Conservation (phyloP, 2,797 vertebrate genomes). For the Amblyopsis hoosieri region DNA sequence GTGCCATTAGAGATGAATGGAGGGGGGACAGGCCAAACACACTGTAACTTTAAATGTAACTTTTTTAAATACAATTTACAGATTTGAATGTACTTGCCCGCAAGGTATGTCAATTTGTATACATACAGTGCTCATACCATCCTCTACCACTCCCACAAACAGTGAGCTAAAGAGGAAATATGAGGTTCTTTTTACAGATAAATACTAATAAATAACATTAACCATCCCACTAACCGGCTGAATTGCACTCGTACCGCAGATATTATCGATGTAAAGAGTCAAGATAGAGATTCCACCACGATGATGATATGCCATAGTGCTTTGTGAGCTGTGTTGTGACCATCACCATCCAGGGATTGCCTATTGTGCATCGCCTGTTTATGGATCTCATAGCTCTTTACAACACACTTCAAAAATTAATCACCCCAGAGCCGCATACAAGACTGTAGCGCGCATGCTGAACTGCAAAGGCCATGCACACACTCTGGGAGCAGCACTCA, state of each 20-base stretch:
- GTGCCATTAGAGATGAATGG: no score
- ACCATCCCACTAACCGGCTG: conserved; percentile 15
- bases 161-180: no score
- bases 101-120: no score
- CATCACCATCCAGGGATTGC: conserved; percentile 53
- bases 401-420: conserved; percentile 77
- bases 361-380: conserved; percentile 69
- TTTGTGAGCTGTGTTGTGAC: conserved; percentile 57
- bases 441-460: conserved; percentile 58
- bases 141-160: no score
- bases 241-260: conserved; percentile 36
- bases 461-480: conserved; percentile 50
- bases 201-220: conserved; percentile 11
- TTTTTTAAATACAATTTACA: no score
- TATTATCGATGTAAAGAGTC: conserved; percentile 37
- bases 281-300: conserved; percentile 27
- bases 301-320: conserved; percentile 48
- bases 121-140: no score
- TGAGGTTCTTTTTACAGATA: no score
- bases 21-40: no score
- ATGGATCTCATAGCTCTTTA: conserved; percentile 76
- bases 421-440: conserved; percentile 71
- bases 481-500: conserved; percentile 26
- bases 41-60: no score
- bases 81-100: no score